Percentiles rank a stretch among this genome's conserved stretches.
phyloP scores from a whole-genome alignment of 2,888 invertebrate genomes.

The Bibio marci region DNA sequence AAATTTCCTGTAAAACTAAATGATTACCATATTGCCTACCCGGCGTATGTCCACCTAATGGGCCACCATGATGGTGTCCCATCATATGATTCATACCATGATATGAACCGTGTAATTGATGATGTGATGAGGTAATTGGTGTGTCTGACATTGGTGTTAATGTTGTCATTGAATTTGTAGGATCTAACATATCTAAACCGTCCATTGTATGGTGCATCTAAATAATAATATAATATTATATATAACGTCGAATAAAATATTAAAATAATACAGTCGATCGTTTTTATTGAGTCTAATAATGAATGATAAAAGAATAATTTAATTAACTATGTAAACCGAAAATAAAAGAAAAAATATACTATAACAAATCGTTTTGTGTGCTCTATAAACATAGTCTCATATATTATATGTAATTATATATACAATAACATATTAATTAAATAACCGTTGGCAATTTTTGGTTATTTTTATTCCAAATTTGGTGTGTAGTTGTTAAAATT shows the following conservation, averaged over 20 bases:
- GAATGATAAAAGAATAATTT: slow-evolving; percentile 2
- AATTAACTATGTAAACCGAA: slow-evolving; percentile 5
- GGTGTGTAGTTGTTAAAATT: no score
- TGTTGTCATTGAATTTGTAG: slow-evolving; percentile 79
- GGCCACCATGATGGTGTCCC: slow-evolving; percentile 56
- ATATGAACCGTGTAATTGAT: slow-evolving; percentile 62
- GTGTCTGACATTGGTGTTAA: slow-evolving; percentile 78
- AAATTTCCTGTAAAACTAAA: no score
- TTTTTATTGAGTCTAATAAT: not conserved
- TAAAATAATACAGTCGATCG: not conserved
- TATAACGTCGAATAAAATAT: no score
- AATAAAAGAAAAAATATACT: not conserved
- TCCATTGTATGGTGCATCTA: slow-evolving; percentile 93
- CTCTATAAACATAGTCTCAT: no score
- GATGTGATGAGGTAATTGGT: slow-evolving; percentile 45
- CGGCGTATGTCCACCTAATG: slow-evolving; percentile 36
- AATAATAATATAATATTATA: not conserved
- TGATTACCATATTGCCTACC: slow-evolving; percentile 33
- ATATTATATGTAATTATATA: no score
- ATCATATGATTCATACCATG: slow-evolving; percentile 72
- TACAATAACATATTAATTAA: no score
- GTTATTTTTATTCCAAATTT: no score
- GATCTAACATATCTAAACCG: slow-evolving; percentile 82
- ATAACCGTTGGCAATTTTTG: not conserved
- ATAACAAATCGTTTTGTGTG: no score